Conservation (phyloP, 2,888 invertebrate genomes). For the Dione vanillae region DNA sequence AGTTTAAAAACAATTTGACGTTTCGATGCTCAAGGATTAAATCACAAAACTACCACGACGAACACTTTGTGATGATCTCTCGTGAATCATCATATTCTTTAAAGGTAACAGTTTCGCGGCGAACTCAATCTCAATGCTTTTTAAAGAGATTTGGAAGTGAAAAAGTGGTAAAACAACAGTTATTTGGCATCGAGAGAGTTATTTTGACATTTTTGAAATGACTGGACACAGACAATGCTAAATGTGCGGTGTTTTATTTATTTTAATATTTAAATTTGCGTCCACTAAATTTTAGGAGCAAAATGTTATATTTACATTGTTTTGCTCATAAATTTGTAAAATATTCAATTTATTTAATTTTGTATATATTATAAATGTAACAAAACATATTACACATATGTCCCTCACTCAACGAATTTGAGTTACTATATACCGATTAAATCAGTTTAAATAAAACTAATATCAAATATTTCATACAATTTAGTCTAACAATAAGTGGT, state of each 20-base stretch:
- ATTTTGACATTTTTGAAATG: constrained; percentile 59
- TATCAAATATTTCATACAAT: neutral
- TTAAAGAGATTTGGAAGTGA: constrained; percentile 51
- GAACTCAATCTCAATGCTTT: constrained; percentile 70
- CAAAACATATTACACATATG: neutral
- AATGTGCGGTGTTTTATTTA: neutral
- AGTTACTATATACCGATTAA: neutral
- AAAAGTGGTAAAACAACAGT: constrained; percentile 70
- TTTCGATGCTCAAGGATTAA: constrained; percentile 60
- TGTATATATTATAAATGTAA: neutral
- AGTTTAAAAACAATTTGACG: constrained; percentile 73
- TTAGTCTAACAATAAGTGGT: neutral
- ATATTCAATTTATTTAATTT: neutral
- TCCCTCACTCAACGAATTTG: neutral
- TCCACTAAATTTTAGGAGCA: neutral
- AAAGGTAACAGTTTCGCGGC: constrained; percentile 54
- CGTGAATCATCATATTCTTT: constrained; percentile 45
- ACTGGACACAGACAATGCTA: constrained; percentile 42
- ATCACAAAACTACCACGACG: constrained; percentile 51
- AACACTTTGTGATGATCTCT: constrained; percentile 45
- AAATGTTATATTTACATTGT: neutral
- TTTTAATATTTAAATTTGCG: neutral
- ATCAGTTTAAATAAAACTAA: neutral
- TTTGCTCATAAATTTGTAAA: neutral
- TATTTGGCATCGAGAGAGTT: constrained; percentile 80